Base-by-base conservation (phyloP, 1,140 invertebrate genomes). In the Pseudachorutes palmiensis region DNA sequence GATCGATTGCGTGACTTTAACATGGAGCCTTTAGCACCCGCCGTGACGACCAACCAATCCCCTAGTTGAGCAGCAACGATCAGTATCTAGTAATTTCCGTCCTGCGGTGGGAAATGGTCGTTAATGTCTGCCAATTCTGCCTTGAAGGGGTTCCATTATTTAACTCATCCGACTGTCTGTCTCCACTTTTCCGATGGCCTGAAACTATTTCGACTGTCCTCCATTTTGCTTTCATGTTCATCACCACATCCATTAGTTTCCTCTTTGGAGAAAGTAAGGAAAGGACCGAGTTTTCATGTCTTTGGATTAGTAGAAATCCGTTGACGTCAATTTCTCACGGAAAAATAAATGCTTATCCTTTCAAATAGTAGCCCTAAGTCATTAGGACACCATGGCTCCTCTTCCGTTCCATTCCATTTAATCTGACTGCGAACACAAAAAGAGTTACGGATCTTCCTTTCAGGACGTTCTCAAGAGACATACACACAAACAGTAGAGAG, bases 371-470 rank as follows among this genome's bases (percentile, higher is more conserved):
- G 36, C 19, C 19, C 36, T 45, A 19, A 29, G 29, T 61, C 32
- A 61, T 61, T 61, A 61, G 19, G 32, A 33, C 32, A 32, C 29
- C 28, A 31, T 19, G 51, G 24, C 9, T 22, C 57, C 55, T 19
- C 31, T 33, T 63, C 45, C 45, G 66, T 62, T 67, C 48, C 66
- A 63, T 67, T 58, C 66, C 66, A 67, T 67, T 67, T 67, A 67
- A 67, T 67, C 60, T 66, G 57, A 61, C 36, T 45, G 49, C 32
- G 36, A 45, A 45, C 12, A 55, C 51, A 55, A 55, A 55, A 24
- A 41, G 19, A 41, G 19, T 19, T 41, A 41, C 19, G 36, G 36
- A 41, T 5, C 36, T 5, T 9, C 36, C 19, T 41, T 9, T 41
- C 19, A 5, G 19, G 5, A 41, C 36, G 36, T 41, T n/a, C n/a